Percentiles rank a stretch among this genome's conserved stretches.
phyloP scores from a whole-genome alignment of 2,113 vertebrate species.

The Suncus etruscus region DNA sequence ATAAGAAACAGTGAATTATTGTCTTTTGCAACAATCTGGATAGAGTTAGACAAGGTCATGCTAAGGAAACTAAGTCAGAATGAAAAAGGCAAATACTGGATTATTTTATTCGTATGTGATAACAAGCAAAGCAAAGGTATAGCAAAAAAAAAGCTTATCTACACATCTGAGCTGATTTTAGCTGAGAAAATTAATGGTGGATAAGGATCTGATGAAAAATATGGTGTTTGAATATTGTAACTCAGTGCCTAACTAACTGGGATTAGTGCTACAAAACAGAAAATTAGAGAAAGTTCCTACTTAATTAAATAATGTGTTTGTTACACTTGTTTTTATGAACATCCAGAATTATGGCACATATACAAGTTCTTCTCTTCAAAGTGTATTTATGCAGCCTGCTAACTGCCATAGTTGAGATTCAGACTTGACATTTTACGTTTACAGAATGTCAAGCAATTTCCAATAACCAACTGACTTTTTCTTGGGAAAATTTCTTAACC shows the following conservation, averaged over 20 bases:
- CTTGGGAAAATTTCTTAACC: constrained; percentile 1
- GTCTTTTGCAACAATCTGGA: too few relatives aligned
- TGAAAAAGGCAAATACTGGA: too few relatives aligned
- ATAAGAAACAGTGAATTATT: not conserved
- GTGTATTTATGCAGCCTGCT: not conserved
- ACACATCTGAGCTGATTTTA: too few relatives aligned
- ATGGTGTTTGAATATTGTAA: too few relatives aligned
- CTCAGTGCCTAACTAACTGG: too few relatives aligned
- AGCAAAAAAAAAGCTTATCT: not conserved
- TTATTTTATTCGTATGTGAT: too few relatives aligned
- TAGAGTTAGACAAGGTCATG: too few relatives aligned
- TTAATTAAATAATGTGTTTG: constrained; percentile 19
- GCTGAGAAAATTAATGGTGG: too few relatives aligned
- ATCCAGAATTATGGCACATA: not conserved
- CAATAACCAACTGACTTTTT: constrained; percentile 15
- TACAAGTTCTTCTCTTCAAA: not conserved
- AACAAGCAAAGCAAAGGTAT: not conserved
- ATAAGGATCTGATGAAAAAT: too few relatives aligned
- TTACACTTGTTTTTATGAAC: not conserved
- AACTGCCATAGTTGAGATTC: not conserved
- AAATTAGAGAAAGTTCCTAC: not conserved
- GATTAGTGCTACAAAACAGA: not conserved
- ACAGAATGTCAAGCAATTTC: constrained; percentile 45
- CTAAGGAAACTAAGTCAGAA: too few relatives aligned
- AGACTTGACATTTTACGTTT: not conserved